phyloP scores from a whole-genome alignment of 2,888 invertebrate species.

The Baccha elongata region DNA sequence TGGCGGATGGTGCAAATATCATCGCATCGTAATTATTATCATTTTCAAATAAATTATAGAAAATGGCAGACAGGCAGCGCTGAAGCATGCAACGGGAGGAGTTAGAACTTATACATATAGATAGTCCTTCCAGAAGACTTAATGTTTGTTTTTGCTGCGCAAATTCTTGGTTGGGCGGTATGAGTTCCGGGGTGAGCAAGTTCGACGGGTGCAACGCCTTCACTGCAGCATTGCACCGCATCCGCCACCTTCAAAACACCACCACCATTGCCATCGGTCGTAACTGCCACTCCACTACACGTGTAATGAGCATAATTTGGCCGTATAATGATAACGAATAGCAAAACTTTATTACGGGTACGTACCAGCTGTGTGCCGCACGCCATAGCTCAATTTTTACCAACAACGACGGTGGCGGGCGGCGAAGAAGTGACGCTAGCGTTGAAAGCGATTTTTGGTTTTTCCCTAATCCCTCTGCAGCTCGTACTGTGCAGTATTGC shows the following conservation, averaged over 20 bases:
- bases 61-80: conserved; percentile 60
- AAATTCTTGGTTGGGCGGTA: conserved; percentile 34
- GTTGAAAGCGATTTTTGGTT: conserved; percentile 58
- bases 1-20: conserved; percentile 60
- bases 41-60: conserved; percentile 74
- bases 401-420: conserved; percentile 26
- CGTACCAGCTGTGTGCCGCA: conserved; percentile 71
- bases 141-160: conserved; percentile 61
- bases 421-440: conserved; percentile 15
- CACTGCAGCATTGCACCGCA: neutral
- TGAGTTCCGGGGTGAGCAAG: conserved; percentile 19
- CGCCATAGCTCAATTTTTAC: conserved; percentile 71
- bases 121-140: conserved; percentile 42
- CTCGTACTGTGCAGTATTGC: conserved; percentile 1
- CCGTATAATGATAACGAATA: conserved; percentile 71
- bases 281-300: conserved; percentile 63
- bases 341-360: conserved; percentile 70
- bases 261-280: conserved; percentile 9
- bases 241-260: neutral
- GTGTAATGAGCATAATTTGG: conserved; percentile 71
- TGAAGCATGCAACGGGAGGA: conserved; percentile 46
- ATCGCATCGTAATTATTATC: conserved; percentile 74
- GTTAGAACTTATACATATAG: neutral
- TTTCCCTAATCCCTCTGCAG: conserved; percentile 22
- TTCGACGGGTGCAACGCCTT: conserved; percentile 47